phyloP scores from a whole-genome alignment of 2,797 vertebrate genomes.

The Poecile montanus region DNA sequence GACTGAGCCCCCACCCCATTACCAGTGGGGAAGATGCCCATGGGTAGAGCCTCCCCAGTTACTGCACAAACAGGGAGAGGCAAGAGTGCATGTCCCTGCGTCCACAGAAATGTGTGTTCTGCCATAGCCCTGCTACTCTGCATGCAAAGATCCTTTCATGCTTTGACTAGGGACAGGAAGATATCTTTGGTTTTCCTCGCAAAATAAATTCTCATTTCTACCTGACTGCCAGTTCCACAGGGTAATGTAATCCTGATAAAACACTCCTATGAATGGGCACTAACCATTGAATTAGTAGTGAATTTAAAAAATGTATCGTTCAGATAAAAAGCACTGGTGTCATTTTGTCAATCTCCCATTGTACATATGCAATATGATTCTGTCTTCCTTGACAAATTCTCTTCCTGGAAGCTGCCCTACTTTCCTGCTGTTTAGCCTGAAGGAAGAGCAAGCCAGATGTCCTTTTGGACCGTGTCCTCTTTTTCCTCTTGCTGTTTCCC shows the following conservation, averaged over 20 bases:
- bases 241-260: not conserved
- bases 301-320: not conserved
- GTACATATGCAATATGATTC: not conserved
- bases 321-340: not conserved
- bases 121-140: not conserved
- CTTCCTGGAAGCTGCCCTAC: not conserved
- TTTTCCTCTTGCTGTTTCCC: not conserved
- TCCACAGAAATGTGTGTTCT: not conserved
- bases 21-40: not conserved
- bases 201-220: not conserved
- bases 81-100: not conserved
- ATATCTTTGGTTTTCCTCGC: not conserved
- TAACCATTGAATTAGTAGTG: not conserved
- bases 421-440: not conserved
- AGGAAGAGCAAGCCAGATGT: not conserved
- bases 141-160: not conserved
- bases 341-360: not conserved
- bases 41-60: not conserved
- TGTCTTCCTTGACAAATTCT: not conserved
- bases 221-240: not conserved
- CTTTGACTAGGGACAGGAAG: not conserved
- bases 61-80: not conserved
- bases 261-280: no score
- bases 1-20: not conserved
- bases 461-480: not conserved